Conservation (phyloP, 1,140 invertebrate species). For the Drosophila cardini region DNA sequence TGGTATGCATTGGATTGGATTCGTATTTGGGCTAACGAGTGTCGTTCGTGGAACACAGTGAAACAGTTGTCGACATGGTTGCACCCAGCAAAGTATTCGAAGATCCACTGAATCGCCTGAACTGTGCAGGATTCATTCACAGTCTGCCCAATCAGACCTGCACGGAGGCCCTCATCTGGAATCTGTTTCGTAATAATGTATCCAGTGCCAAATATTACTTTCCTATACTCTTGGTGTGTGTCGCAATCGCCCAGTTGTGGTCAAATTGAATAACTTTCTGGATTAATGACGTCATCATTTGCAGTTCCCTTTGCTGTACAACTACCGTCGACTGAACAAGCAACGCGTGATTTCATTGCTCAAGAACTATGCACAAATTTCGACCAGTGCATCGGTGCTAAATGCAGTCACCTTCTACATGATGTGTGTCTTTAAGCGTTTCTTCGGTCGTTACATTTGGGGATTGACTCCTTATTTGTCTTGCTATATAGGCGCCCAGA, state of each 20-base stretch:
- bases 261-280: not conserved
- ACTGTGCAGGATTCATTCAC: slow-evolving; percentile 53
- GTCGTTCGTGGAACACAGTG: not conserved
- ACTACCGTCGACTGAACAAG: slow-evolving; percentile 24
- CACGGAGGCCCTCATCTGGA: slow-evolving; percentile 55
- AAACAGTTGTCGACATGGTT: slow-evolving; percentile 54
- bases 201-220: slow-evolving; percentile 63
- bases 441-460: slow-evolving; percentile 31
- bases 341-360: not conserved
- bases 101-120: slow-evolving; percentile 35
- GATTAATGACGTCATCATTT: not conserved
- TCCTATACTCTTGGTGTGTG: slow-evolving; percentile 60
- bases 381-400: slow-evolving; percentile 28
- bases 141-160: slow-evolving; percentile 52
- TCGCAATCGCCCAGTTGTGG: not conserved
- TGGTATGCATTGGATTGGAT: too few relatives aligned
- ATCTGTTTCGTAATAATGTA: slow-evolving; percentile 60
- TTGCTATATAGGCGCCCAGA: slow-evolving; percentile 27
- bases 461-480: slow-evolving; percentile 34
- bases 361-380: slow-evolving; percentile 45
- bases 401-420: slow-evolving; percentile 51
- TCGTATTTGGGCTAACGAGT: not conserved
- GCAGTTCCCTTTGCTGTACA: slow-evolving; percentile 47
- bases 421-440: slow-evolving; percentile 36
- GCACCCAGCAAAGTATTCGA: slow-evolving; percentile 55